These are phyloP conservation scores for Pithys albifrons DNA, from an alignment of 2,113 vertebrate species.

Conservation along the genomic window DNA sequence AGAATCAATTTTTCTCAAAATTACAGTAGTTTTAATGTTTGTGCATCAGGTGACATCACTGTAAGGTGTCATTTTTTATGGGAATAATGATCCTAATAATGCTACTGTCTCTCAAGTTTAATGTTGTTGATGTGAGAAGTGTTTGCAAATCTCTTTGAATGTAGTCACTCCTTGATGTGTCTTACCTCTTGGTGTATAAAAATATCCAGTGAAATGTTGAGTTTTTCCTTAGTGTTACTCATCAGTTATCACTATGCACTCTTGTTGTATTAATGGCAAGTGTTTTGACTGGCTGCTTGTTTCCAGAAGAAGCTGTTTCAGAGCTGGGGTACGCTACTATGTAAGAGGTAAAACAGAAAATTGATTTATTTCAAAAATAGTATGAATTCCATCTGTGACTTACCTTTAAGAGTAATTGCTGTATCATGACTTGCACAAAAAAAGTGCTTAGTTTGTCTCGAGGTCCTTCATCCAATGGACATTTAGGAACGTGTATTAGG, in stretches of 20 bases:
- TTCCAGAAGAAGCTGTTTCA: slow-evolving; percentile 94
- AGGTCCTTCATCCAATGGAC: not conserved
- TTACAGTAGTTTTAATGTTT: not conserved
- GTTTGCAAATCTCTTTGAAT: not conserved
- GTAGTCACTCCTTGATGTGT: not conserved
- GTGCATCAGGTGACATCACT: not conserved
- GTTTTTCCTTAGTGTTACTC: slow-evolving; percentile 53
- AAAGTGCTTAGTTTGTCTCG: not conserved
- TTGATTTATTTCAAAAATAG: not conserved
- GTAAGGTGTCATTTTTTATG: not conserved
- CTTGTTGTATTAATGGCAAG: slow-evolving; percentile 90
- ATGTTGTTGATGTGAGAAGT: not conserved
- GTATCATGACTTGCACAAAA: not conserved
- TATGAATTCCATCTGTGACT: not conserved
- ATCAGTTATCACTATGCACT: slow-evolving; percentile 88
- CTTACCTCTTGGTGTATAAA: not conserved
- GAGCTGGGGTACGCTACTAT: slow-evolving; percentile 94
- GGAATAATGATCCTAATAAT: not conserved
- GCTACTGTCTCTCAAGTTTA: not conserved
- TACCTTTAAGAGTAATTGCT: not conserved
- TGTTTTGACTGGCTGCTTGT: slow-evolving; percentile 92
- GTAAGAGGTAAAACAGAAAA: slow-evolving; percentile 84
- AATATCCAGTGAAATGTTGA: not conserved
- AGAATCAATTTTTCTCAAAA: not conserved
- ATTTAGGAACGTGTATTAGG: not conserved